These are phyloP conservation scores for Helicoverpa zea DNA, from an alignment of 1,140 invertebrate genomes.

Conservation along the genomic window DNA sequence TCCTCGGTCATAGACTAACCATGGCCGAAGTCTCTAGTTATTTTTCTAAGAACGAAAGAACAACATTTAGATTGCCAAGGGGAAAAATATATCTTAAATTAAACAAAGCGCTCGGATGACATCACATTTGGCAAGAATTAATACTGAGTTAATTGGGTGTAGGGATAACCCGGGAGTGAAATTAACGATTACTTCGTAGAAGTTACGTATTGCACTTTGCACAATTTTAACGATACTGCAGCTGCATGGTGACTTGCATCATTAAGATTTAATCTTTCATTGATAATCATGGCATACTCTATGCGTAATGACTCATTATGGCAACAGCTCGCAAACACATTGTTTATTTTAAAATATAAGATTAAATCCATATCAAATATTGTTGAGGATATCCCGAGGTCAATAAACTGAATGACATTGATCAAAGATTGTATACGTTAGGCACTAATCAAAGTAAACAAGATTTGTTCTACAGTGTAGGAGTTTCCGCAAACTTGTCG, in stretches of 20 bases:
- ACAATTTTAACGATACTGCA: slow-evolving; percentile 21
- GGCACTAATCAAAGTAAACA: background rate
- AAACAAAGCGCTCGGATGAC: background rate
- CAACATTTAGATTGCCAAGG: slow-evolving; percentile 26
- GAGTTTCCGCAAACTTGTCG: slow-evolving; percentile 27
- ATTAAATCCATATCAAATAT: too few relatives aligned
- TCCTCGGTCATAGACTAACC: slow-evolving; percentile 50
- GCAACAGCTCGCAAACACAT: background rate
- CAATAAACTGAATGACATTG: background rate
- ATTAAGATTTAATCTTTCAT: background rate
- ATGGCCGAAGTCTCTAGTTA: slow-evolving; percentile 12
- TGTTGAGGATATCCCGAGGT: too few relatives aligned
- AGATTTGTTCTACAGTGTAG: background rate
- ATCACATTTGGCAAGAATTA: slow-evolving; percentile 33
- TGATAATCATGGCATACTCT: background rate
- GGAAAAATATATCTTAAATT: slow-evolving; percentile 48
- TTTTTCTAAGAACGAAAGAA: background rate
- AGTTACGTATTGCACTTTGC: background rate
- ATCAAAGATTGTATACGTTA: background rate
- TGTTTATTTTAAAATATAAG: too few relatives aligned
- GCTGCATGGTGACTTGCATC: background rate
- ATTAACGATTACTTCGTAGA: slow-evolving; percentile 15
- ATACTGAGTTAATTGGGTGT: slow-evolving; percentile 36
- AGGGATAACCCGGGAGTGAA: slow-evolving; percentile 39
- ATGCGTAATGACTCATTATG: background rate